A percentile compares a stretch with the other conserved stretches of the same genome.
These are phyloP conservation scores for Sternarchorhynchus goeldii DNA, from an alignment of 2,797 vertebrate species.

Conservation along the genomic window DNA sequence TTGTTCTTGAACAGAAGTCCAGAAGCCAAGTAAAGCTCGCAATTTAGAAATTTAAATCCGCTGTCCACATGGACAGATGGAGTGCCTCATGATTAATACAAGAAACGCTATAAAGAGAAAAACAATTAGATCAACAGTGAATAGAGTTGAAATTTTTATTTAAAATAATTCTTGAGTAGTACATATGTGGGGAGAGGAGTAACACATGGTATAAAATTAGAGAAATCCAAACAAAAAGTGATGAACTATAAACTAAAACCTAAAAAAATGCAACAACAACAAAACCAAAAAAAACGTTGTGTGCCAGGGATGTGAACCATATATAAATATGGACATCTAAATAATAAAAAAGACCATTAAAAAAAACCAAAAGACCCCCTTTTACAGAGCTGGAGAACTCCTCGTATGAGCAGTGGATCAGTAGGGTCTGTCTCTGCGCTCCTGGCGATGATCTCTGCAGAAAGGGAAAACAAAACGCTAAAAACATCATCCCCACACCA, in stretches of 20 bases:
- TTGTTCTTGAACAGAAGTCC: no score
- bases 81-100: no score
- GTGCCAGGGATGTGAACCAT: slow-evolving; percentile 64
- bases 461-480: background rate
- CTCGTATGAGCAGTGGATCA: slow-evolving; percentile 64
- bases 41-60: no score
- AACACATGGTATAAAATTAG: slow-evolving; percentile 35
- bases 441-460: slow-evolving; percentile 91
- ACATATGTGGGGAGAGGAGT: slow-evolving; percentile 59
- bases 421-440: slow-evolving; percentile 92
- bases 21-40: no score
- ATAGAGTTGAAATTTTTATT: slow-evolving; percentile 74
- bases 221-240: slow-evolving; percentile 53
- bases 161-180: slow-evolving; percentile 59
- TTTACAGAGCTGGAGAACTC: slow-evolving; percentile 32
- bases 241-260: slow-evolving; percentile 64
- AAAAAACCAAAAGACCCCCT: slow-evolving; percentile 69
- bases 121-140: slow-evolving; percentile 49
- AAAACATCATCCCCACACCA: no score
- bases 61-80: no score
- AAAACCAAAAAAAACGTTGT: slow-evolving; percentile 51
- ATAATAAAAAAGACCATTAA: slow-evolving; percentile 76
- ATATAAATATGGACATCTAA: slow-evolving; percentile 95
- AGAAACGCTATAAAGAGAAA: slow-evolving; percentile 10
- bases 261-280: slow-evolving; percentile 60